Conservation (phyloP, 2,888 invertebrate genomes). For the Temnothorax unifasciatus region DNA sequence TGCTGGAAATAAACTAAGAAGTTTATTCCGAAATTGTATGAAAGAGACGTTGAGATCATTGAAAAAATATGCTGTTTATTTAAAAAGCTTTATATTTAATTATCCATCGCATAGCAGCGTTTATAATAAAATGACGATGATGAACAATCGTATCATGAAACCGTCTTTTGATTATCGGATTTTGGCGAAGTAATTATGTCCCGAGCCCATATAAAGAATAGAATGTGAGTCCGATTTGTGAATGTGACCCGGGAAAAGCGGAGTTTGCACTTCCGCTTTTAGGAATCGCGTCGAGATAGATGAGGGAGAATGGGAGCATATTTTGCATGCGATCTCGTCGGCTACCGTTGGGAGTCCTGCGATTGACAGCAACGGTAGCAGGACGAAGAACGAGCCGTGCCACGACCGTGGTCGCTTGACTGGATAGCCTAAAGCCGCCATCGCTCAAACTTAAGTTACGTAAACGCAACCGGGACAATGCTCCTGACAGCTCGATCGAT, state of each 20-base stretch:
- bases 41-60: conserved; percentile 5
- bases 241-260: not conserved
- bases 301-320: conserved; percentile 45
- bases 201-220: not conserved
- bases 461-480: conserved; percentile 76
- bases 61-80: not conserved
- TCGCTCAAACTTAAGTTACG: conserved; percentile 79
- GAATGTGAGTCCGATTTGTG: not conserved
- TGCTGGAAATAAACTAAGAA: not conserved
- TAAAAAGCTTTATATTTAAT: conserved; percentile 4
- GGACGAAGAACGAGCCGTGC: conserved; percentile 50
- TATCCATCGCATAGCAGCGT: not conserved
- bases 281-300: conserved; percentile 36
- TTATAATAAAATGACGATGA: not conserved
- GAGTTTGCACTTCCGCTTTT: conserved; percentile 32
- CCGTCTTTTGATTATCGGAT: not conserved
- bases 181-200: not conserved
- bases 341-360: conserved; percentile 67
- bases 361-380: conserved; percentile 73
- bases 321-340: conserved; percentile 61
- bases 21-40: not conserved
- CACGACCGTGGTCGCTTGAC: conserved; percentile 47
- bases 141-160: not conserved
- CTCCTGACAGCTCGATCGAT: conserved; percentile 76
- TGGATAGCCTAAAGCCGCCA: conserved; percentile 64